phyloP scores from a whole-genome alignment of 2,888 invertebrate species.

The Adineta ricciae region DNA sequence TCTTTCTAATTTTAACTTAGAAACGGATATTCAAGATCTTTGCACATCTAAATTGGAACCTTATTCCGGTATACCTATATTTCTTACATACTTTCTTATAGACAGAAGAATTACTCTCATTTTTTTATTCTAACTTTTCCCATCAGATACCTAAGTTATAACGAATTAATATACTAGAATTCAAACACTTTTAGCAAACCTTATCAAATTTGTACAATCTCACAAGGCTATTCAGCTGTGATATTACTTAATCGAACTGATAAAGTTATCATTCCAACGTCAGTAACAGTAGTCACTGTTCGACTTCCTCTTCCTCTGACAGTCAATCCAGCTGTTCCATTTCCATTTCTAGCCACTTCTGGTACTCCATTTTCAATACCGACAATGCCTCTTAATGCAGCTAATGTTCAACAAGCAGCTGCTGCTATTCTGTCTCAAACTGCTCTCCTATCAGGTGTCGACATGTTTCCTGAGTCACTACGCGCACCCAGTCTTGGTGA shows the following conservation, averaged over 20 bases:
- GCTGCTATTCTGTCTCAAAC: background rate
- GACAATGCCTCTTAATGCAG: background rate
- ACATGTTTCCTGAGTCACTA: background rate
- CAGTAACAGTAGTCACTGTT: background rate
- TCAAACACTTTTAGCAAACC: constrained; percentile 93
- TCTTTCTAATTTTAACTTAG: too few relatives aligned
- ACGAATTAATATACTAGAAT: too few relatives aligned
- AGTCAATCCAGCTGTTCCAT: background rate
- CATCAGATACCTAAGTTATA: too few relatives aligned
- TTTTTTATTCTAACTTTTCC: too few relatives aligned
- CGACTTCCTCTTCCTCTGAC: background rate
- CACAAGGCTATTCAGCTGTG: constrained; percentile 76
- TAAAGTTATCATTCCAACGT: constrained; percentile 23
- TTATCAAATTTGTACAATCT: constrained; percentile 54
- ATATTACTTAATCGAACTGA: constrained; percentile 54
- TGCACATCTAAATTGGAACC: too few relatives aligned
- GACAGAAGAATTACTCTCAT: too few relatives aligned
- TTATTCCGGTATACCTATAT: too few relatives aligned
- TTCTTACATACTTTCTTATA: too few relatives aligned
- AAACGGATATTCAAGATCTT: too few relatives aligned
- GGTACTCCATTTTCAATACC: background rate
- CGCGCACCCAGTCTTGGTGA: background rate
- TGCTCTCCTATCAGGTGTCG: background rate
- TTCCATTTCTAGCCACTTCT: background rate
- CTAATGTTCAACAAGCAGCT: background rate